Conservation (phyloP, 2,113 vertebrate genomes). For the Megaceryle torquata region DNA sequence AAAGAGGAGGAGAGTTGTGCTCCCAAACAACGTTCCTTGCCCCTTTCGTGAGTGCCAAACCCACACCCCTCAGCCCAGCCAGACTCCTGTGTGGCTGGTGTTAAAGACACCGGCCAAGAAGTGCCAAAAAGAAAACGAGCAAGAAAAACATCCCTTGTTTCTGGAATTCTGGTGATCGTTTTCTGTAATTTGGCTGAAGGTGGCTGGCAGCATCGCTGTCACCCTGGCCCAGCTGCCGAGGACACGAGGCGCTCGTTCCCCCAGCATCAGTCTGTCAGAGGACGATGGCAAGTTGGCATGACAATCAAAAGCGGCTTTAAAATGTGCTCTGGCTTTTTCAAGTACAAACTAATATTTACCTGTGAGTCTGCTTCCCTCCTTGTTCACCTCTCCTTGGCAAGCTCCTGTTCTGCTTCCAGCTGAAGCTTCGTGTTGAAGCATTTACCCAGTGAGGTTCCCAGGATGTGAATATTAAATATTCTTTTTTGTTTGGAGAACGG, state of each 20-base stretch:
- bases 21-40: background rate
- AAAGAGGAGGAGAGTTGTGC: background rate
- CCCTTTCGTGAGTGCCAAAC: background rate
- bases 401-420: background rate
- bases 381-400: background rate
- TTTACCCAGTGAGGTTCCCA: background rate
- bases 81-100: background rate
- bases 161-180: background rate
- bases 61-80: background rate
- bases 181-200: background rate
- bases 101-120: background rate
- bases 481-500: background rate
- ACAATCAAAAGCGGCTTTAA: constrained; percentile 37
- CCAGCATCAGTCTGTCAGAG: background rate
- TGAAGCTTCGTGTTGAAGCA: background rate
- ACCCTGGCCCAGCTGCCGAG: background rate
- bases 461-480: background rate
- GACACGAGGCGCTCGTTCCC: background rate
- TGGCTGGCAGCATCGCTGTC: background rate
- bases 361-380: constrained; percentile 24
- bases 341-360: constrained; percentile 60
- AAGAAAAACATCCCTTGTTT: background rate
- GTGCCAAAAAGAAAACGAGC: background rate
- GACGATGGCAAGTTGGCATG: background rate
- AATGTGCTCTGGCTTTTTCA: constrained; percentile 22